A percentile compares a stretch with the other conserved stretches of the same genome.
Evolutionary conservation across 2,888 invertebrate genomes (phyloP).

Genomic region (Xylota sylvarum): DNA sequence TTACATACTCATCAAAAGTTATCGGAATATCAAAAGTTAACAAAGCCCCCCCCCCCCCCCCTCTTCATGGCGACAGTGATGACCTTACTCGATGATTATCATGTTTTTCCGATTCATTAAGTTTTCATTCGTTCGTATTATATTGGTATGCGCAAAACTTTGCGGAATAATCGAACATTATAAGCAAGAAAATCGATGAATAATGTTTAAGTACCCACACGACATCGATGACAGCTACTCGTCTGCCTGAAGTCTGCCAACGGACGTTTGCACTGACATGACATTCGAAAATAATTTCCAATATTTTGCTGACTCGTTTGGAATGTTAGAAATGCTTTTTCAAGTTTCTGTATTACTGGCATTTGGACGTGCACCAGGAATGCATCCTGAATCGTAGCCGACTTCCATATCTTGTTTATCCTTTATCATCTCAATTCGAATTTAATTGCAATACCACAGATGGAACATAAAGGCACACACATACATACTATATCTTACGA

Average conservation of each 20-base stretch:
- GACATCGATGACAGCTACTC: not conserved
- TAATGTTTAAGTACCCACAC: not conserved
- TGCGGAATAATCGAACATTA: slow-evolving; percentile 13
- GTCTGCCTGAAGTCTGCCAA: not conserved
- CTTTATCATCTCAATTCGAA: not conserved
- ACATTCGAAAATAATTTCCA: no score
- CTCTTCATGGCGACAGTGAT: not conserved
- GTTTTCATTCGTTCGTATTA: not conserved
- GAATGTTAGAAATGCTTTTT: no score
- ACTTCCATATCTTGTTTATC: not conserved
- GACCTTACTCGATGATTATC: not conserved
- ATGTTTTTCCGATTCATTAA: slow-evolving; percentile 18
- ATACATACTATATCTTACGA: not conserved
- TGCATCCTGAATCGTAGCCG: no score
- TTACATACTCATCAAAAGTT: not conserved
- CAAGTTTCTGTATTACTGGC: no score
- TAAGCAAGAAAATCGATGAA: not conserved
- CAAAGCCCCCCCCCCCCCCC: no score
- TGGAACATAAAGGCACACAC: not conserved
- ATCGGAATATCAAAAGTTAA: not conserved
- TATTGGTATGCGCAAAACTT: not conserved
- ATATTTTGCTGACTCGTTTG: no score
- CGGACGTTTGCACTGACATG: not conserved
- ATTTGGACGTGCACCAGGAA: no score
- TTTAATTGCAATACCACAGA: not conserved